Conservation (phyloP, 1,140 invertebrate genomes). For the Lucilia cuprina region DNA sequence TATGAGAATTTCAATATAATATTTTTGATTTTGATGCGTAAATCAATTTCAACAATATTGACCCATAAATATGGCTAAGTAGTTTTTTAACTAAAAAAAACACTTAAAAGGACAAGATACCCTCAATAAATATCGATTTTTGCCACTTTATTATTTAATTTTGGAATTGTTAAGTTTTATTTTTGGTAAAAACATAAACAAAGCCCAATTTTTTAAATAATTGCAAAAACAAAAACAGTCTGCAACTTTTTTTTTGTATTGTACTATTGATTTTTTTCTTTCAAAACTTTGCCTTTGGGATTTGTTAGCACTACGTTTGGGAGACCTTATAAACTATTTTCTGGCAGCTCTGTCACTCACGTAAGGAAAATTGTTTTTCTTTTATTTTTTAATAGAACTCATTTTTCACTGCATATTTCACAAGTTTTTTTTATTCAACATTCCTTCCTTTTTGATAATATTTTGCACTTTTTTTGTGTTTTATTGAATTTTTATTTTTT, state of each 20-base stretch:
- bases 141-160: too few species aligned
- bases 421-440: neutral
- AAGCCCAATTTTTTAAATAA: too few species aligned
- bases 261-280: neutral
- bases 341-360: neutral
- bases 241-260: neutral
- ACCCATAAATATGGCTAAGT: too few species aligned
- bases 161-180: too few species aligned
- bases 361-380: neutral
- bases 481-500: neutral
- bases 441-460: neutral
- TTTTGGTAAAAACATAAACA: too few species aligned
- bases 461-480: slow-evolving; percentile 5
- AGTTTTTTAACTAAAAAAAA: too few species aligned
- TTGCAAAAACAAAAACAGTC: too few species aligned
- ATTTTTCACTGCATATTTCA: slow-evolving; percentile 15
- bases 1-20: too few species aligned
- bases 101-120: too few species aligned
- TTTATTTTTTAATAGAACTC: neutral
- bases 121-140: too few species aligned
- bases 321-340: neutral
- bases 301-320: neutral
- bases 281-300: neutral
- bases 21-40: too few species aligned
- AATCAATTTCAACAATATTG: too few species aligned